Conservation (phyloP, 2,888 invertebrate species). For the Dasysyrphus tricinctus region DNA sequence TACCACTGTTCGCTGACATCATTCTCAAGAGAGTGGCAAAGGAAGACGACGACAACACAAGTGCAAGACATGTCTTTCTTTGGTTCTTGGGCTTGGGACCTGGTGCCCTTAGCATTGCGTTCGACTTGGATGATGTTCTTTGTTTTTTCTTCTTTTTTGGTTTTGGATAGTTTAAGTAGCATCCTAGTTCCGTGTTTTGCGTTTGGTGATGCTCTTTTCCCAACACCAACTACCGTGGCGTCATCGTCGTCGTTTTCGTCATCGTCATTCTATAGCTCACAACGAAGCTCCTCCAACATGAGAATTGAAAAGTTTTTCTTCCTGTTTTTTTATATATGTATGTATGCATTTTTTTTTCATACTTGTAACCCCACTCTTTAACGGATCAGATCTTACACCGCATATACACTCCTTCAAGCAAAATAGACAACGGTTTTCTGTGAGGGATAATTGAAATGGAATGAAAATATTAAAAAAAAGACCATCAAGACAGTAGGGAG, state of each 20-base stretch:
- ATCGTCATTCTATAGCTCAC: neutral
- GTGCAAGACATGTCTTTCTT: constrained; percentile 67
- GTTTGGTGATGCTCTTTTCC: constrained; percentile 51
- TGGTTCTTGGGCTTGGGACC: neutral
- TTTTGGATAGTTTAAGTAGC: constrained; percentile 27
- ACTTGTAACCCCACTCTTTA: constrained; percentile 12
- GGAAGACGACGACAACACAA: constrained; percentile 46
- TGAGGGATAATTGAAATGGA: constrained; percentile 48
- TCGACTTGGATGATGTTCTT: constrained; percentile 40
- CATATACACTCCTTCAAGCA: constrained; percentile 1
- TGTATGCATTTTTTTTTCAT: neutral
- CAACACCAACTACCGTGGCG: constrained; percentile 25
- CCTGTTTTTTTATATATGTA: constrained; percentile 15
- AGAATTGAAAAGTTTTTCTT: constrained; percentile 36
- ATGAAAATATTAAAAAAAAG: constrained; percentile 50
- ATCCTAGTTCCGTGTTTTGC: constrained; percentile 38
- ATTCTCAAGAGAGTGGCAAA: constrained; percentile 33
- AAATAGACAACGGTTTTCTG: constrained; percentile 18
- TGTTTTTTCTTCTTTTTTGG: neutral
- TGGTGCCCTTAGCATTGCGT: constrained; percentile 61
- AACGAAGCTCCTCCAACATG: constrained; percentile 25
- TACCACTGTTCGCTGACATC: constrained; percentile 16
- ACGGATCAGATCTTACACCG: constrained; percentile 1
- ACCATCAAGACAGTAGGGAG: constrained; percentile 32
- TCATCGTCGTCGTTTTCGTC: constrained; percentile 17